Base-by-base conservation (phyloP, 2,797 vertebrate species). In the Astyanax mexicanus region DNA sequence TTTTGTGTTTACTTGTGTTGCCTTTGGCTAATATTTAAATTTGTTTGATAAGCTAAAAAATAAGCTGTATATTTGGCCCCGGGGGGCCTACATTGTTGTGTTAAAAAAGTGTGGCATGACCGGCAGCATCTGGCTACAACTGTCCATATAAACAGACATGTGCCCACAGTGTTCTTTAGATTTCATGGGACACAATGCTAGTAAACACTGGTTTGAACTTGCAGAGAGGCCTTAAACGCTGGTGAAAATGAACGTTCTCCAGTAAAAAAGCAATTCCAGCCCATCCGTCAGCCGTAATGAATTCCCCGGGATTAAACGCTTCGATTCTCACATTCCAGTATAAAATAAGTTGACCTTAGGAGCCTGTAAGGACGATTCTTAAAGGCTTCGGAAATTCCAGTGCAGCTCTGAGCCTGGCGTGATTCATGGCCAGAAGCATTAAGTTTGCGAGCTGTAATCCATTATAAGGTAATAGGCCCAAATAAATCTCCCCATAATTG, bases 401-500 rank as follows among this genome's bases (percentile, higher is more conserved):
- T 89, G 90, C 86, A 88, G 84, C 86, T 84, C n/a, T 60, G 11
- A 75, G 69, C 57, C 29, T 81, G 58, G 69, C 81, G 86, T 92
- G 90, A 94, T 93, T 92, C 86, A 94, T 87, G 86, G 83, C 86
- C 86, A 77, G 84, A 83, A 87, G 86, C 92, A 92, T 92, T 93
- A 93, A 92, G 85, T 89, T 88, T 89, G 91, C 84, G 86, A 90
- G 89, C 91, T 91, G 88, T 87, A 91, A 93, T 93, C 91, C 90
- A 93, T 93, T 92, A 93, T 87, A 77, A 86, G 83, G 88, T 92
- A 93, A 93, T 92, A 91, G 90, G 88, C 86, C 78, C 83, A 86
- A 90, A 94, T 94, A 93, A 93, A 93, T 94, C 92, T 92, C 81
- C 38, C 79, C 85, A 89, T 92, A 94, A 93, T 93, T 93, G 90